Evolutionary conservation across 2,113 vertebrate genomes (phyloP), one percentile per base, ranked within the genome.

Genomic region (Corythornis vintsioides): DNA sequence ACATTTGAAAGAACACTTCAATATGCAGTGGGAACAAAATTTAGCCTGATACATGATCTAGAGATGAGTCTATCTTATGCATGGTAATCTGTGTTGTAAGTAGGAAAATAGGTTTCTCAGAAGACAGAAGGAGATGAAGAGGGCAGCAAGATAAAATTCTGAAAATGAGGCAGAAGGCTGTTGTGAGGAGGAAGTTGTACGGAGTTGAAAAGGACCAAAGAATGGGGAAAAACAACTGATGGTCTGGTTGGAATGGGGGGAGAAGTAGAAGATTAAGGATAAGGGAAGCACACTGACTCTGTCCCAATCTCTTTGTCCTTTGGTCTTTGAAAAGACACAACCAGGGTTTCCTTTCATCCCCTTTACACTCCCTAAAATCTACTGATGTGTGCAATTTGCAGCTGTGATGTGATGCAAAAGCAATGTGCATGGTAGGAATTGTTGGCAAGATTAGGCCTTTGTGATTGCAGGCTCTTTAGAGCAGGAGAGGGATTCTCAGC

Each of bases 151-250:
- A 40, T 3, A 75, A 72, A 81, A 88, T 42, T 79, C 57, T 64
- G 45, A 72, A 89, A 91, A 73, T 11, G 0, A 38, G 16, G 4
- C 14, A 73, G 60, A 74, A 86, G 13, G 1, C 18, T 72, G 4
- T 15, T 65, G 14, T 55, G 4, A 91, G 61, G 67, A 77, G 48
- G 56, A 86, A 82, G 55, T 35, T 7, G 8, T 52, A 57, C 5
- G 31, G 33, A 87, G 15, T 29, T 89, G 59, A 83, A 91, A 89
- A 48, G 12, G 63, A 69, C 53, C 38, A 87, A 87, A 83, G 48
- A n/a, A 64, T 85, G 8, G 15, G 6, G 31, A 25, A 77, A 71
- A 84, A 20, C 21, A 89, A 53, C 35, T 16, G n/a, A 65, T n/a
- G 10, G 35, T 93, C 65, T 60, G 48, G 15, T 43, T 1, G 0